A percentile compares a stretch with the other conserved stretches of the same genome.
These are phyloP conservation scores for Apomyelois bistriatella DNA, from an alignment of 2,888 invertebrate genomes.

Conservation along the genomic window DNA sequence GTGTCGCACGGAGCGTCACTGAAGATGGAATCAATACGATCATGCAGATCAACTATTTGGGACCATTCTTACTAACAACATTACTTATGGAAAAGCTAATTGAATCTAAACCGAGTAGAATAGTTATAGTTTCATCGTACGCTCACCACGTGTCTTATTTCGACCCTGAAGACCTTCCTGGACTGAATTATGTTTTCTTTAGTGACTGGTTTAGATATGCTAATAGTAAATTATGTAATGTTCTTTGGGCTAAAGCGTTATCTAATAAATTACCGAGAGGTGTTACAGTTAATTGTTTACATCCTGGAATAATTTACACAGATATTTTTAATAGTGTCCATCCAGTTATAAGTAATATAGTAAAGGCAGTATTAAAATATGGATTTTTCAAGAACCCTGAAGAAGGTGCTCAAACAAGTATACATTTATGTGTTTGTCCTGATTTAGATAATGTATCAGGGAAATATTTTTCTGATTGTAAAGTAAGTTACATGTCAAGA, in stretches of 20 bases:
- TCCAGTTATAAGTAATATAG: neutral
- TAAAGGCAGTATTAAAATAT: slow-evolving; percentile 58
- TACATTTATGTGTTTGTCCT: slow-evolving; percentile 86
- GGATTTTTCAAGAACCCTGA: slow-evolving; percentile 83
- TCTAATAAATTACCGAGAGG: slow-evolving; percentile 60
- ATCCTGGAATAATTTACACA: slow-evolving; percentile 90
- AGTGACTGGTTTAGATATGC: slow-evolving; percentile 46
- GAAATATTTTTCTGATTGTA: slow-evolving; percentile 86
- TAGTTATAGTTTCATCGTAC: slow-evolving; percentile 64
- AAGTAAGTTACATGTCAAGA: neutral
- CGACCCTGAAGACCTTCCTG: slow-evolving; percentile 42
- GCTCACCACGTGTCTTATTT: slow-evolving; percentile 68
- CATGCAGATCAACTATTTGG: slow-evolving; percentile 85
- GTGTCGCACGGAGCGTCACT: slow-evolving; percentile 51
- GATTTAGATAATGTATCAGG: slow-evolving; percentile 85
- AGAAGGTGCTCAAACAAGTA: slow-evolving; percentile 89
- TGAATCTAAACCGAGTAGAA: slow-evolving; percentile 58
- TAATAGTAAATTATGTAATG: slow-evolving; percentile 60
- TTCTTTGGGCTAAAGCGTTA: slow-evolving; percentile 64
- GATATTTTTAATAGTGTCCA: slow-evolving; percentile 85
- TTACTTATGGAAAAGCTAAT: slow-evolving; percentile 75
- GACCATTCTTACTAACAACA: slow-evolving; percentile 86
- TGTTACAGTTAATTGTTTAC: slow-evolving; percentile 88
- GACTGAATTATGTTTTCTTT: slow-evolving; percentile 33
- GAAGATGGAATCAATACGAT: slow-evolving; percentile 82